phyloP scores from a whole-genome alignment of 2,888 invertebrate genomes.

The Xanthorhoe designata region DNA sequence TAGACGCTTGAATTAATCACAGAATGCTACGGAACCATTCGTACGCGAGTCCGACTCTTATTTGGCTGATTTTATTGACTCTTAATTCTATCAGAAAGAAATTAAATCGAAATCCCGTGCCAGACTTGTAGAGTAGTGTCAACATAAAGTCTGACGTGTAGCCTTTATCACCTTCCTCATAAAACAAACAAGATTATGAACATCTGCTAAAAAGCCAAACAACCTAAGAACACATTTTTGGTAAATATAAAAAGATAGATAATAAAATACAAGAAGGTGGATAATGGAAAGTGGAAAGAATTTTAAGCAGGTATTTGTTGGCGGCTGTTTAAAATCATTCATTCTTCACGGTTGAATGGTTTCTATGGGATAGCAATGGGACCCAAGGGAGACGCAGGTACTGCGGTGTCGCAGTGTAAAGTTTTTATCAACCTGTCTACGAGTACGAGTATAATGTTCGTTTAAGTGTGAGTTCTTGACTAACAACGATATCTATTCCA shows the following conservation, averaged over 20 bases:
- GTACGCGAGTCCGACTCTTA: no score
- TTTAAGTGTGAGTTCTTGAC: slow-evolving; percentile 45
- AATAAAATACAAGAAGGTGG: slow-evolving; percentile 32
- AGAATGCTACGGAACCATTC: no score
- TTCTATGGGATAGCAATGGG: slow-evolving; percentile 65
- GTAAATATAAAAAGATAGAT: slow-evolving; percentile 34
- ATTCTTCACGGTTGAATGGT: slow-evolving; percentile 73
- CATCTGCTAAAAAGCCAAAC: slow-evolving; percentile 38
- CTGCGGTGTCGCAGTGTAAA: slow-evolving; percentile 55
- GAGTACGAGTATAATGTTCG: no score
- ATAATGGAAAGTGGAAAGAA: slow-evolving; percentile 53
- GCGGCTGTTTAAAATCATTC: slow-evolving; percentile 71
- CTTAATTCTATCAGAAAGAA: no score
- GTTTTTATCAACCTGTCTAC: slow-evolving; percentile 60
- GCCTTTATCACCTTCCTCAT: slow-evolving; percentile 19
- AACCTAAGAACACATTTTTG: slow-evolving; percentile 26
- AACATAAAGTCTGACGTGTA: slow-evolving; percentile 15
- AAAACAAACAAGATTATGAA: slow-evolving; percentile 26
- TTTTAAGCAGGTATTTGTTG: slow-evolving; percentile 67
- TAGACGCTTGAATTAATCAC: no score
- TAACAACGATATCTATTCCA: slow-evolving; percentile 4
- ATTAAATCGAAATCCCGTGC: not conserved
- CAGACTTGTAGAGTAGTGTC: slow-evolving; percentile 1
- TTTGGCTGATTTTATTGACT: no score
- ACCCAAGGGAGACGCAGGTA: slow-evolving; percentile 73